Evolutionary conservation across 1,140 invertebrate genomes (phyloP).

Genomic region (Plutomurus gul): DNA sequence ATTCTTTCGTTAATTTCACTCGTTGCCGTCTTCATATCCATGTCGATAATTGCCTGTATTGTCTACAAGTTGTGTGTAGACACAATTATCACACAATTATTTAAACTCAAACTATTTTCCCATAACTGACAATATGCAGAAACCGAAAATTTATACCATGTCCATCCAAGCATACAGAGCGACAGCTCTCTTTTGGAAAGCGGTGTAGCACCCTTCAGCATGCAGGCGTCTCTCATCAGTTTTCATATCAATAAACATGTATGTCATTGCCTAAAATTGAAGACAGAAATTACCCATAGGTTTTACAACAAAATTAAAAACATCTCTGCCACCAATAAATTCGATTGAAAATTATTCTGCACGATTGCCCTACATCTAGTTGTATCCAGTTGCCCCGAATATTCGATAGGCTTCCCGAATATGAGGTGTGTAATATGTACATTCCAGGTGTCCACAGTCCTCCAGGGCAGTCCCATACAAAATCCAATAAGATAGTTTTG

Average conservation of each 20-base stretch:
- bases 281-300: too few species aligned
- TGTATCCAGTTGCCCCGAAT: too few species aligned
- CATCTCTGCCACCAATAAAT: background rate
- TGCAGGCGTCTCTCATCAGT: conserved; percentile 40
- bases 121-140: too few species aligned
- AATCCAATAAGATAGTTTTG: too few species aligned
- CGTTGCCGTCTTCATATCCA: background rate
- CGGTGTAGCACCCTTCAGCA: conserved; percentile 45
- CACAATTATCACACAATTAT: background rate
- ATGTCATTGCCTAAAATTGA: conserved; percentile 43
- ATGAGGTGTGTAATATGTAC: too few species aligned
- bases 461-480: too few species aligned
- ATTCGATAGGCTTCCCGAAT: too few species aligned
- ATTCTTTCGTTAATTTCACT: conserved; percentile 31
- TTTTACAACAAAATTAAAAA: background rate
- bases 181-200: conserved; percentile 43
- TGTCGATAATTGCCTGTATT: conserved; percentile 26
- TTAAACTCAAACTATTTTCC: too few species aligned
- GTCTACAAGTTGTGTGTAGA: conserved; percentile 20
- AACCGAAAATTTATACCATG: conserved; percentile 5
- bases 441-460: too few species aligned
- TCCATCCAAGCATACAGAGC: conserved; percentile 49
- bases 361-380: too few species aligned
- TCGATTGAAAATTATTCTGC: too few species aligned
- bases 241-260: conserved; percentile 49